Evolutionary conservation across 2,888 invertebrate genomes (phyloP), one percentile per base, ranked within the genome.

Genomic region (Scelioninae gen. 1): DNA sequence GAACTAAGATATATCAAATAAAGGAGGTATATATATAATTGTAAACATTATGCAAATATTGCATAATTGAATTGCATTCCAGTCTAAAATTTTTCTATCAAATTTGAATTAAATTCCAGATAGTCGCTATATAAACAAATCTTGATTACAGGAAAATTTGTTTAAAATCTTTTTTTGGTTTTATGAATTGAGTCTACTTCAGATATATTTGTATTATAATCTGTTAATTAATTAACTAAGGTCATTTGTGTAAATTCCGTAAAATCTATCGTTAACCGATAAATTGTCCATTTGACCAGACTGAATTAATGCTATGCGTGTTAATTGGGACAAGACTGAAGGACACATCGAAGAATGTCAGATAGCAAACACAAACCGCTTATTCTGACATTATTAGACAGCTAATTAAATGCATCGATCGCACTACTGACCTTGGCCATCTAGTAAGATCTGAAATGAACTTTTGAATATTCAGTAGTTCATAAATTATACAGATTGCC

Each of bases 371-470:
- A 43, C 43, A 34, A 69, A 69, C 58, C 53, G 72, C 72, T 69
- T 60, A 65, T 81, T 40, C 65, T 58, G 58, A 51, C 65, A 53
- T 68, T 80, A 76, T 82, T 77, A 78, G 74, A 56, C 38, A 34
- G 23, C 31, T 83, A 74, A 83, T 83, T 83, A 75, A 74, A 66
- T 58, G 47, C 66, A 79, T 79, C 72, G 83, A 83, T 75, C 71
- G 74, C 38, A 47, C 49, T 16, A 15, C 51, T 74, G 69, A 76
- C 82, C 76, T 82, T 78, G 82, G 45, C 74, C 51, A 63, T 82
- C 49, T 43, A 38, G 13, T 15, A 31, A 53, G 66, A 72, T 51
- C 32, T 51, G 32, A 66, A 72, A 47, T 62, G 43, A 56, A 68
- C 51, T 40, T 32, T 5, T 60, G 75, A 75, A 75, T 75, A 81